phyloP scores from a whole-genome alignment of 1,140 invertebrate species.

The Cotesia typhae region DNA sequence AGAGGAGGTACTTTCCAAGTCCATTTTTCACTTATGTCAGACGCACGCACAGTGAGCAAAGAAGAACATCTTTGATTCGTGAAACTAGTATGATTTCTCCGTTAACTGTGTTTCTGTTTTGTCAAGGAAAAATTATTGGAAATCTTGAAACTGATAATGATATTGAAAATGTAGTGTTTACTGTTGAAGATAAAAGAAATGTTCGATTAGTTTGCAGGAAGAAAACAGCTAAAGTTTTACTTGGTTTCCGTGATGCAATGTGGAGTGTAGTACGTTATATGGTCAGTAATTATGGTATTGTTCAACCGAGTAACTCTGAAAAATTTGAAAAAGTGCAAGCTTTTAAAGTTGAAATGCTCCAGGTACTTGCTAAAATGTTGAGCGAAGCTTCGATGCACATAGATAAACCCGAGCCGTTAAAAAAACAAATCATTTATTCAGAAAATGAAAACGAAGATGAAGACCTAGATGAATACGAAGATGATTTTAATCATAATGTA shows the following conservation, averaged over 20 bases:
- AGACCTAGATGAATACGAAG: not conserved
- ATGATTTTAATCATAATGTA: not conserved
- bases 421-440: not conserved
- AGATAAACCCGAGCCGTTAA: constrained; percentile 11
- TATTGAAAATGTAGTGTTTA: constrained; percentile 47
- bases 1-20: constrained; percentile 55
- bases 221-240: constrained; percentile 59
- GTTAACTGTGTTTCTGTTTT: constrained; percentile 66
- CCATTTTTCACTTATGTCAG: constrained; percentile 61
- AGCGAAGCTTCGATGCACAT: constrained; percentile 32
- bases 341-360: constrained; percentile 45
- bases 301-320: not conserved
- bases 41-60: constrained; percentile 60
- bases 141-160: constrained; percentile 19
- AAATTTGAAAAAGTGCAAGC: constrained; percentile 32
- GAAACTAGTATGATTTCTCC: constrained; percentile 68
- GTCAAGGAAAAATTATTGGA: constrained; percentile 40
- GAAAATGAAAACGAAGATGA: not conserved
- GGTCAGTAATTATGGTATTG: constrained; percentile 59
- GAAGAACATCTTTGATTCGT: constrained; percentile 61
- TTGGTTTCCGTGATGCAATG: constrained; percentile 63
- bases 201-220: constrained; percentile 57
- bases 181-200: constrained; percentile 52
- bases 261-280: constrained; percentile 67
- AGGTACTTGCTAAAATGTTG: constrained; percentile 43